phyloP scores from a whole-genome alignment of 2,888 invertebrate species.

The Odontothrips loti region DNA sequence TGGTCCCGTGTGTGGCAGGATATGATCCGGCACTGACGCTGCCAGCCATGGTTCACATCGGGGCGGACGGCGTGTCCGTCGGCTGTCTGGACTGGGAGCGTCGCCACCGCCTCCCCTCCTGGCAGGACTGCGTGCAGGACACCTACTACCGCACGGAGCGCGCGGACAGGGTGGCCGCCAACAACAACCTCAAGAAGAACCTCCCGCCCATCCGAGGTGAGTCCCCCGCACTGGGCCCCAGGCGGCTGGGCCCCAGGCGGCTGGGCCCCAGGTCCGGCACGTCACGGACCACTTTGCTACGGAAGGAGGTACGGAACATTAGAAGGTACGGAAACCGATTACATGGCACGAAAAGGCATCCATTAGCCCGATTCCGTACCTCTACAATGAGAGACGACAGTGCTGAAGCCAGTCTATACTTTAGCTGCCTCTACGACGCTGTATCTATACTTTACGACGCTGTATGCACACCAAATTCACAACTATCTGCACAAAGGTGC shows the following conservation, averaged over 20 bases:
- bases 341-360: too few species aligned
- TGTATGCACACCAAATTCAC: too few species aligned
- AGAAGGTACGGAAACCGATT: too few species aligned
- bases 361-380: too few species aligned
- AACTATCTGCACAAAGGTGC: too few species aligned
- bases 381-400: too few species aligned
- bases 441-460: too few species aligned
- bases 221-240: neutral
- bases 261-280: neutral
- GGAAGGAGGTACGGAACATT: too few species aligned
- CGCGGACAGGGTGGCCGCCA: neutral
- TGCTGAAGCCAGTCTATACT: too few species aligned
- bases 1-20: neutral
- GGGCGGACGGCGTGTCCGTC: neutral
- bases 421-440: too few species aligned
- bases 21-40: neutral
- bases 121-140: constrained; percentile 9
- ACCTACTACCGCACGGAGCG: neutral
- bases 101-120: neutral
- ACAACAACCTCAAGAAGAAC: neutral
- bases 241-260: neutral
- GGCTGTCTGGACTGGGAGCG: constrained; percentile 9
- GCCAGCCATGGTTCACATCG: too few species aligned
- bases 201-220: neutral
- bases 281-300: neutral